Percentiles rank a stretch among this genome's conserved stretches.
phyloP scores from a whole-genome alignment of 2,113 vertebrate genomes.

The Strix uralensis region DNA sequence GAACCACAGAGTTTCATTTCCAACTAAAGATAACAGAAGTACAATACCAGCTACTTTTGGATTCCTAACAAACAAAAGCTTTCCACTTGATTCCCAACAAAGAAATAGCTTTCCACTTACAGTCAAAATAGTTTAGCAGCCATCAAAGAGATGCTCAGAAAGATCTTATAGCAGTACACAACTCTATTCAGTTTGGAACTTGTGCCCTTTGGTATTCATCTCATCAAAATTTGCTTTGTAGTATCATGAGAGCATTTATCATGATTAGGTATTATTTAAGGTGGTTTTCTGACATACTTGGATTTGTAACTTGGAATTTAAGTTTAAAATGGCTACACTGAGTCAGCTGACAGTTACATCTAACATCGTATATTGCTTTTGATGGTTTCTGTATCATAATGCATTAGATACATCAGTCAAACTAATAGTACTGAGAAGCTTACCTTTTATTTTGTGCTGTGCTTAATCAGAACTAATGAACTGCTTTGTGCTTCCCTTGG shows the following conservation, averaged over 20 bases:
- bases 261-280: not conserved
- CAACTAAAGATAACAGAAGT: not conserved
- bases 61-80: not conserved
- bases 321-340: not conserved
- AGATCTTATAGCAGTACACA: not conserved
- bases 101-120: fast-evolving
- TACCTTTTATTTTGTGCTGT: not conserved
- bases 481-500: not conserved
- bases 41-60: not conserved
- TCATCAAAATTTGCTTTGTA: not conserved
- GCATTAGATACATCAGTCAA: not conserved
- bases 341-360: not conserved
- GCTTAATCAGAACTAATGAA: not conserved
- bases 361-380: not conserved
- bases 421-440: not conserved
- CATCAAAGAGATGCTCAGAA: not conserved
- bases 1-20: not conserved
- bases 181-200: not conserved
- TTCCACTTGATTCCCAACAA: not conserved
- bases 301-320: not conserved
- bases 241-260: not conserved
- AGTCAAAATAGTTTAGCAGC: not conserved
- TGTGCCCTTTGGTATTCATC: not conserved
- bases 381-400: not conserved
- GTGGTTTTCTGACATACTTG: not conserved